These are phyloP conservation scores for Dryobotodes eremita DNA, from an alignment of 2,888 invertebrate species.

Conservation along the genomic window DNA sequence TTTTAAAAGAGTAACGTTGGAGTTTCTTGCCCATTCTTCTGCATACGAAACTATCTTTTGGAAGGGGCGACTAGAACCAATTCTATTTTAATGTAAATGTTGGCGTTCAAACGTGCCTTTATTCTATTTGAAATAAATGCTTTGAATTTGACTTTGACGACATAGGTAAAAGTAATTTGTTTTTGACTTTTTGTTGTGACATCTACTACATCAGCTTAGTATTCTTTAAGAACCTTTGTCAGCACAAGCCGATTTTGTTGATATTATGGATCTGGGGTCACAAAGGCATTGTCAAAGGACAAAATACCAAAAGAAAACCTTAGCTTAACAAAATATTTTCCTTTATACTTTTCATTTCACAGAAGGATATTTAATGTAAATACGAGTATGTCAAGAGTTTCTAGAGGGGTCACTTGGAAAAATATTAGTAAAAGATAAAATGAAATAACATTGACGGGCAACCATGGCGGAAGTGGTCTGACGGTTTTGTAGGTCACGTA, in stretches of 20 bases:
- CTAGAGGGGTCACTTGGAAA: background rate
- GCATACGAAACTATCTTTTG: no score
- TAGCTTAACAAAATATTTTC: conserved; percentile 21
- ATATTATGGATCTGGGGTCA: conserved; percentile 7
- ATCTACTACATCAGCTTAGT: background rate
- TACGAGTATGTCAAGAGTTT: conserved; percentile 12
- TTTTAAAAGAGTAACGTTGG: no score
- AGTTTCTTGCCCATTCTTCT: no score
- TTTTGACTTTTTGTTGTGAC: background rate
- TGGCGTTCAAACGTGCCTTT: no score
- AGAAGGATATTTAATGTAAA: conserved; percentile 20
- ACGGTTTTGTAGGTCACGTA: background rate
- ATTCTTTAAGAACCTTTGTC: conserved; percentile 9
- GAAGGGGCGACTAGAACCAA: no score
- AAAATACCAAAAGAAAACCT: conserved; percentile 13
- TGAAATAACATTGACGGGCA: conserved; percentile 16
- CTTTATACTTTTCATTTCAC: conserved; percentile 1
- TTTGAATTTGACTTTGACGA: no score
- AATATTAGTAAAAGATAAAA: conserved; percentile 13
- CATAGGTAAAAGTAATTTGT: background rate
- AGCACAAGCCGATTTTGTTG: conserved; percentile 1
- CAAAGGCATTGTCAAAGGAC: conserved; percentile 21
- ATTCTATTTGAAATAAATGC: no score
- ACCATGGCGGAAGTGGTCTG: background rate
- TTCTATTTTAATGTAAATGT: no score